Conservation (phyloP, 2,797 vertebrate genomes). For the Mastacembelus armatus region DNA sequence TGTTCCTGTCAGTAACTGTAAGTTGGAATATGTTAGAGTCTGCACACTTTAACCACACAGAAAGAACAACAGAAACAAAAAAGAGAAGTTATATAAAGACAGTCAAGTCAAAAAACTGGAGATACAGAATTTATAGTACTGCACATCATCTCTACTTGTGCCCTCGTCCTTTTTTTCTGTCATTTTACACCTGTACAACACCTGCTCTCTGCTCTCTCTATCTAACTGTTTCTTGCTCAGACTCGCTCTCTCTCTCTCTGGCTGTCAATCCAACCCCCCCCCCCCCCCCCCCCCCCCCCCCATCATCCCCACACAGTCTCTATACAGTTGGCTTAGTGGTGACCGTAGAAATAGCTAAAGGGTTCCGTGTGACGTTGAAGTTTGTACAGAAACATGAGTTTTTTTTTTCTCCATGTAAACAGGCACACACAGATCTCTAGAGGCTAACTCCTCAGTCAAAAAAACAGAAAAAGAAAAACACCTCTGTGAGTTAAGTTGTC, state of each 20-base stretch:
- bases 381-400: constrained; percentile 95
- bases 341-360: constrained; percentile 97
- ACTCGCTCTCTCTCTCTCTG: constrained; percentile 10
- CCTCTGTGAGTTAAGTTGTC: constrained; percentile 45
- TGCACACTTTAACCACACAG: constrained; percentile 95
- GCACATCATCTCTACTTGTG: constrained; percentile 81
- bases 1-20: constrained; percentile 76
- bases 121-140: constrained; percentile 98
- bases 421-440: constrained; percentile 97
- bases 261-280: constrained; percentile 14
- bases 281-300: constrained; percentile 1
- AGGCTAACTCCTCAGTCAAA: constrained; percentile 76
- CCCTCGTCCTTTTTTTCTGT: constrained; percentile 38
- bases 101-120: constrained; percentile 97
- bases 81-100: constrained; percentile 92
- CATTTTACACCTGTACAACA: constrained; percentile 75
- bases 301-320: constrained; percentile 62
- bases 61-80: constrained; percentile 90
- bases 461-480: constrained; percentile 22
- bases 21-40: constrained; percentile 87
- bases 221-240: constrained; percentile 20
- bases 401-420: constrained; percentile 90
- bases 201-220: constrained; percentile 14
- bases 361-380: constrained; percentile 90
- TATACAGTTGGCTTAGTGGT: constrained; percentile 95